Evolutionary conservation across 2,113 vertebrate species (phyloP), one percentile per base, ranked within the genome.

Genomic region (Carlito syrichta): DNA sequence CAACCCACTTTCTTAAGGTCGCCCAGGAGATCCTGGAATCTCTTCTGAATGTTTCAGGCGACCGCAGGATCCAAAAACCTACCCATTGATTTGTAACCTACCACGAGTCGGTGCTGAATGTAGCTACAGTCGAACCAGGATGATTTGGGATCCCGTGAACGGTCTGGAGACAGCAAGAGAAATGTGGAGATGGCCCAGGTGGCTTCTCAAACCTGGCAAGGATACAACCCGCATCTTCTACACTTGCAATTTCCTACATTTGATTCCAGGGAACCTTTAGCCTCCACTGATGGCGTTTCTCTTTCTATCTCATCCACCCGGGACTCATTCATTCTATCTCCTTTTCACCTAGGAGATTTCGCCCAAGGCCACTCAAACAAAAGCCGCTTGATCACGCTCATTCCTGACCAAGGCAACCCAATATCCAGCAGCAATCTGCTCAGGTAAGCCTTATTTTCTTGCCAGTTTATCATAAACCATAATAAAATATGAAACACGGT

Each of bases 291-390:
- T 43, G 19, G 27, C 54, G 38, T 66, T 94, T 96, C 20, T 96
- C 54, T 83, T 48, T 94, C 79, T 74, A 40, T 10, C 20, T 86
- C 50, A 40, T 56, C n/a, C 68, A 8, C n/a, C 23, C 83, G 52
- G 9, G n/a, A 19, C 17, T 71, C 60, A 14, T 78, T 94, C 50
- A 45, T 71, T 87, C 88, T 63, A 58, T 89, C 62, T 66, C 22
- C 16, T 91, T 92, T 74, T 43, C n/a, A 91, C 32, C 11, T 94
- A 48, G n/a, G n/a, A n/a, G n/a, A n/a, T n/a, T n/a, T n/a, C n/a
- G 11, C 35, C 54, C 40, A 77, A 66, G 69, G 56, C 10, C 60
- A 92, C 81, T 77, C 68, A 92, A 38, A 71, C 10, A 73, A 79
- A 96, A 86, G 35, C 54, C 77, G 35, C 19, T 79, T 78, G 23